phyloP scores from a whole-genome alignment of 2,113 vertebrate genomes.

The Sylvicapra grimmia region DNA sequence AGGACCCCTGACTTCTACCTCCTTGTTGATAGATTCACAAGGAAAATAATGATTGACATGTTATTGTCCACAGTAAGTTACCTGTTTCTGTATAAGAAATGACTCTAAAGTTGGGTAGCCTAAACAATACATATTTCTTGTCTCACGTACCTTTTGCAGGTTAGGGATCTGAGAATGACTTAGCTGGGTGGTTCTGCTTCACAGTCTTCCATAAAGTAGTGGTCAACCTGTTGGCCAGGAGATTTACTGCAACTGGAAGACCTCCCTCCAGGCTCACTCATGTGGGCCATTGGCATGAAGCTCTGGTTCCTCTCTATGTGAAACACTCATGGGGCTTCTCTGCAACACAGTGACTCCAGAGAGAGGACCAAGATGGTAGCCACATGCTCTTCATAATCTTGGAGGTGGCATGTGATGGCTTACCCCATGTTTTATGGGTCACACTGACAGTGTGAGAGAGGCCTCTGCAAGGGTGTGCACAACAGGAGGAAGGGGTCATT shows the following conservation, averaged over 20 bases:
- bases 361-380: background rate
- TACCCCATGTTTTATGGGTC: too few relatives aligned
- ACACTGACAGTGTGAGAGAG: background rate
- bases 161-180: background rate
- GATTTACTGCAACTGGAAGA: background rate
- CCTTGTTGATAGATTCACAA: background rate
- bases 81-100: background rate
- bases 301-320: fast-evolving
- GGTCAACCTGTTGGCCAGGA: background rate
- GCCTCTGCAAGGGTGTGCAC: too few relatives aligned
- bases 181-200: background rate
- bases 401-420: background rate
- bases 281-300: background rate
- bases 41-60: background rate
- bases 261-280: background rate
- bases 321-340: background rate
- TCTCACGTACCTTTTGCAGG: background rate
- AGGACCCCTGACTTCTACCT: background rate
- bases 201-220: background rate
- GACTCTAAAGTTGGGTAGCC: background rate
- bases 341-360: background rate
- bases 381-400: background rate
- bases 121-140: background rate
- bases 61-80: background rate
- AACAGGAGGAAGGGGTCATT: background rate